A percentile compares a stretch with the other conserved stretches of the same genome.
These are phyloP conservation scores for Cordilura impudica DNA, from an alignment of 2,888 invertebrate species.

Conservation along the genomic window DNA sequence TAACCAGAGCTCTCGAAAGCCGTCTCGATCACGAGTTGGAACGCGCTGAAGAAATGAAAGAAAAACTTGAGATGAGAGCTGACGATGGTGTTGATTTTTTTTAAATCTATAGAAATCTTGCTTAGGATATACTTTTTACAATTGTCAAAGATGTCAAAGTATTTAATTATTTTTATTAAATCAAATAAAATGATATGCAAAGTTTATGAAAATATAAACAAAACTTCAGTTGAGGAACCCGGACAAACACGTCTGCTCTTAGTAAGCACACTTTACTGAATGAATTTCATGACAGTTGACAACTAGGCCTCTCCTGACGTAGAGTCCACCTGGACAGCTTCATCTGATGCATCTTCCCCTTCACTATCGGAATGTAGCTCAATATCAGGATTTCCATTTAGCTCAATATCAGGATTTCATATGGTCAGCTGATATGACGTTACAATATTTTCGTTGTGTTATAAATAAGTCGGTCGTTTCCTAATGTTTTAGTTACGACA, in stretches of 20 bases:
- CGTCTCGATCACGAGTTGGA: slow-evolving; percentile 68
- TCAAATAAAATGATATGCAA: too few species aligned
- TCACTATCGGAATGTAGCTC: not conserved
- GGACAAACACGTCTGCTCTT: too few species aligned
- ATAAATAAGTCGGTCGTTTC: too few species aligned
- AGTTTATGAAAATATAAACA: too few species aligned
- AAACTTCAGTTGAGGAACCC: too few species aligned
- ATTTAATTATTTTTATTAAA: not conserved
- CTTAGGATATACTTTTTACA: too few species aligned
- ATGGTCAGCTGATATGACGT: slow-evolving; percentile 45
- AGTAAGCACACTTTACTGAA: too few species aligned
- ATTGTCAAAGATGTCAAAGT: not conserved
- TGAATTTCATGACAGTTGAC: too few species aligned
- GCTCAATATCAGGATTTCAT: slow-evolving; percentile 55
- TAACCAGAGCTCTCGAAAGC: slow-evolving; percentile 71
- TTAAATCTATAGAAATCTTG: not conserved
- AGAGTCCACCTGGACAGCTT: not conserved
- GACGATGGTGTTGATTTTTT: slow-evolving; percentile 39
- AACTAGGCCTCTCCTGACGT: slow-evolving; percentile 39
- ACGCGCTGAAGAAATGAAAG: slow-evolving; percentile 57
- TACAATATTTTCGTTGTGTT: slow-evolving; percentile 36
- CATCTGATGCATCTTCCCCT: too few species aligned
- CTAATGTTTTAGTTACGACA: slow-evolving; percentile 30
- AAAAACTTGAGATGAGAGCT: slow-evolving; percentile 51
- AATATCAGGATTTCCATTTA: slow-evolving; percentile 5